Evolutionary conservation across 2,797 vertebrate genomes (phyloP).

Genomic region (Ceryle rudis): DNA sequence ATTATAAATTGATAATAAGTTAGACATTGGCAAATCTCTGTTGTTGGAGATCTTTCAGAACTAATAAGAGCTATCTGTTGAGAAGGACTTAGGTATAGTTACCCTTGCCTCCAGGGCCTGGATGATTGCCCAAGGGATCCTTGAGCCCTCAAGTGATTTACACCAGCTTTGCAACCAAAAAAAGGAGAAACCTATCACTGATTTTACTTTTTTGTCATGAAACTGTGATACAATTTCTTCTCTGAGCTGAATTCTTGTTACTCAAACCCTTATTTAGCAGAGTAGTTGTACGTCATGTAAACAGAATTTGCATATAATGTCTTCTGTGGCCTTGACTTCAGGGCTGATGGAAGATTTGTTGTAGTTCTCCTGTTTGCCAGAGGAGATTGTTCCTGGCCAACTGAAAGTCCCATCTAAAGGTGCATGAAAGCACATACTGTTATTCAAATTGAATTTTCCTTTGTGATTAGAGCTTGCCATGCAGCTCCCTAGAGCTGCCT

Average conservation of each 20-base stretch:
- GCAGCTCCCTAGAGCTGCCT: too few species aligned
- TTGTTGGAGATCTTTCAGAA: background rate
- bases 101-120: background rate
- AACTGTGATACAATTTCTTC: background rate
- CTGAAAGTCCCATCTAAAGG: background rate
- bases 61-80: background rate
- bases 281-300: background rate
- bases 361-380: background rate
- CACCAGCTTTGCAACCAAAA: background rate
- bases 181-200: background rate
- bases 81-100: background rate
- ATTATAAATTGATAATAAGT: background rate
- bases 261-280: background rate
- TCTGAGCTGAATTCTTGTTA: background rate
- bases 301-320: background rate
- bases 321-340: background rate
- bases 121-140: background rate
- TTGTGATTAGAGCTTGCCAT: background rate
- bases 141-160: background rate
- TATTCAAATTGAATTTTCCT: background rate
- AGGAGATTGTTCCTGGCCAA: background rate
- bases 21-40: background rate
- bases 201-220: background rate
- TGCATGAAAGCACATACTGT: background rate
- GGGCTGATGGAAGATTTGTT: background rate